phyloP scores from a whole-genome alignment of 2,888 invertebrate genomes.

The Miltochrista miniata region DNA sequence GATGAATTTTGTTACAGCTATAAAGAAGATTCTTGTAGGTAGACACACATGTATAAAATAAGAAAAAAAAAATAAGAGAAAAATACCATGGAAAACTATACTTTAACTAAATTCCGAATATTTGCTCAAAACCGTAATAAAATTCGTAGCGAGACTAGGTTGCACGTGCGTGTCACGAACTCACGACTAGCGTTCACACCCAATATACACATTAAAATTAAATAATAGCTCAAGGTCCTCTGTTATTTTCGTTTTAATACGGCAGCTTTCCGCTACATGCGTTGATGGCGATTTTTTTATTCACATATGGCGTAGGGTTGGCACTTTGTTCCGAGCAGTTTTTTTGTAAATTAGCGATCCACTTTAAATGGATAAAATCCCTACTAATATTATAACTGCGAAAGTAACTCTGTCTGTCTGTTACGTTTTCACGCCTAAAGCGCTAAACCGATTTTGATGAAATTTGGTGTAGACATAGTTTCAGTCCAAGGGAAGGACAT shows the following conservation, averaged over 20 bases:
- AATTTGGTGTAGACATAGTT: too few relatives aligned
- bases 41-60: neutral
- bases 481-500: too few relatives aligned
- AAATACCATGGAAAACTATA: conserved; percentile 5
- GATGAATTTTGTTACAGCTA: too few relatives aligned
- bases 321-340: neutral
- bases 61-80: conserved; percentile 10
- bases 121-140: conserved; percentile 23
- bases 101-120: conserved; percentile 26
- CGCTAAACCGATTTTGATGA: conserved; percentile 3
- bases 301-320: conserved; percentile 15
- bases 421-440: neutral
- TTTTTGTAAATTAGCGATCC: too few relatives aligned
- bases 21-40: neutral
- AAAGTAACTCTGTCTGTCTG: too few relatives aligned
- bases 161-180: conserved; percentile 50
- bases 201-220: conserved; percentile 73
- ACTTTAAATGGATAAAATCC: too few relatives aligned
- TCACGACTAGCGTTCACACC: conserved; percentile 45
- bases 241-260: conserved; percentile 71
- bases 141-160: conserved; percentile 29
- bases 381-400: too few relatives aligned
- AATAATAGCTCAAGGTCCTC: conserved; percentile 75
- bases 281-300: conserved; percentile 31
- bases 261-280: conserved; percentile 44